These are phyloP conservation scores for Aramus guarauna DNA, from an alignment of 2,113 vertebrate genomes.

Conservation along the genomic window DNA sequence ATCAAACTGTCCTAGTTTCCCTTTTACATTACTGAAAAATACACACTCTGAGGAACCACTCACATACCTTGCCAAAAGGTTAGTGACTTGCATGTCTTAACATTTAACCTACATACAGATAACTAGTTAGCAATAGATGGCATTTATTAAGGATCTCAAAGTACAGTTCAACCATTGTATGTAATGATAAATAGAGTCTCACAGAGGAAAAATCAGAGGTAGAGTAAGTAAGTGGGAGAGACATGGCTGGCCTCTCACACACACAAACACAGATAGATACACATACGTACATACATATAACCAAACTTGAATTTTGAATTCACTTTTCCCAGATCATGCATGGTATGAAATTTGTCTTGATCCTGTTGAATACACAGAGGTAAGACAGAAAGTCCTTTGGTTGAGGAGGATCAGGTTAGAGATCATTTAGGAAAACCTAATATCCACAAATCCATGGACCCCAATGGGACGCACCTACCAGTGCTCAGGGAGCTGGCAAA, in stretches of 20 bases:
- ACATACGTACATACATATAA: not conserved
- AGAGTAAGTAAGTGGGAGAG: not conserved
- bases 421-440: no score
- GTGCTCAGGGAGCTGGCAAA: no score
- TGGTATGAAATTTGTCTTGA: not conserved
- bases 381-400: no score
- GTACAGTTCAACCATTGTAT: not conserved
- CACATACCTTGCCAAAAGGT: rapidly evolving
- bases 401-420: no score
- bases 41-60: not conserved
- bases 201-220: not conserved
- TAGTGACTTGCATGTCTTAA: not conserved
- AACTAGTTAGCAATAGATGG: not conserved
- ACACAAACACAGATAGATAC: no score
- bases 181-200: not conserved
- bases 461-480: no score
- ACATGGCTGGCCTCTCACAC: not conserved
- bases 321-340: not conserved
- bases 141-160: not conserved
- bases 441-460: no score
- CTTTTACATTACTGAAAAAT: not conserved
- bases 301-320: not conserved
- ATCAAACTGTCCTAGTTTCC: not conserved
- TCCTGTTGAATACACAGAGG: not conserved
- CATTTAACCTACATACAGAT: not conserved